These are phyloP conservation scores for Hypena proboscidalis DNA, from an alignment of 2,888 invertebrate species.

Conservation along the genomic window DNA sequence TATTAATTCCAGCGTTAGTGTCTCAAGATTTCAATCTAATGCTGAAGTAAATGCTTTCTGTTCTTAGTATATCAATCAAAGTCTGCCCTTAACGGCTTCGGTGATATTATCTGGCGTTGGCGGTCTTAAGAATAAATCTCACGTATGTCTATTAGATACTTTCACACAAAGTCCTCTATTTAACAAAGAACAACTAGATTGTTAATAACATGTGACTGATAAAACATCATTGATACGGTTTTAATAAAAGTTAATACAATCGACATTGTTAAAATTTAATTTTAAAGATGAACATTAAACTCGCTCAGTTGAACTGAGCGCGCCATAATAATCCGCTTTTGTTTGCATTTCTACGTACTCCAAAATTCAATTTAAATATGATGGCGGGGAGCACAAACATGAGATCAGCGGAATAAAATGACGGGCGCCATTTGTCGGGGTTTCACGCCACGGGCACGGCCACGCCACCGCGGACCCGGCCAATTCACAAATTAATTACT, in stretches of 20 bases:
- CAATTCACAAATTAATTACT: slow-evolving; percentile 78
- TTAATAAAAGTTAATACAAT: slow-evolving; percentile 47
- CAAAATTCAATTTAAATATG: slow-evolving; percentile 83
- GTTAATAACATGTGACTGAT: no score
- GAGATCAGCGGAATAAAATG: slow-evolving; percentile 82
- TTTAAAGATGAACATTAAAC: slow-evolving; percentile 62
- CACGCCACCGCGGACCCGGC: slow-evolving; percentile 51
- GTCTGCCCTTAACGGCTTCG: no score
- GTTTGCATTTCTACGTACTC: slow-evolving; percentile 69
- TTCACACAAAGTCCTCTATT: no score
- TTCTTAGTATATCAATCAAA: no score
- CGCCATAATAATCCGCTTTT: slow-evolving; percentile 64
- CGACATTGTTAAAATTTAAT: slow-evolving; percentile 49
- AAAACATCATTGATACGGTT: slow-evolving; percentile 9
- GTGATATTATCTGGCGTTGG: no score
- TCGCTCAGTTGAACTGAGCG: slow-evolving; percentile 50
- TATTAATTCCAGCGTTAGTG: no score
- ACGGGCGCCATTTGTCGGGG: slow-evolving; percentile 75
- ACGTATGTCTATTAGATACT: no score
- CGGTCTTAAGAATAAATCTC: no score
- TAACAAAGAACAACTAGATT: no score
- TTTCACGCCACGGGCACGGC: slow-evolving; percentile 50
- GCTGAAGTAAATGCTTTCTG: no score
- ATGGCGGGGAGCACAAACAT: slow-evolving; percentile 78
- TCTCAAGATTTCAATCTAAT: no score